A percentile compares a stretch with the other conserved stretches of the same genome.
phyloP scores from a whole-genome alignment of 2,797 vertebrate genomes.

The Discoglossus pictus region DNA sequence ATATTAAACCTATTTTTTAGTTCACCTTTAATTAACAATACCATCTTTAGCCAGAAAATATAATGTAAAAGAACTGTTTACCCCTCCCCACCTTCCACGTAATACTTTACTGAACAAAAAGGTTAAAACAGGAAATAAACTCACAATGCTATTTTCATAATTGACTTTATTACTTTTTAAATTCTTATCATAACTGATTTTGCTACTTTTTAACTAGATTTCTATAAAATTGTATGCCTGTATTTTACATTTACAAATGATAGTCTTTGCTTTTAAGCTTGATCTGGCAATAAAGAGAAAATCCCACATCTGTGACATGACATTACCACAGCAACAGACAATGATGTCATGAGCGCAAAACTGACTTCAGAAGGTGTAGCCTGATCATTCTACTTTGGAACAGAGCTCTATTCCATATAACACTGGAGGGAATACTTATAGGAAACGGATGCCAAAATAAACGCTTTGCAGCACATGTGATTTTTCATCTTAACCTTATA shows the following conservation, averaged over 20 bases:
- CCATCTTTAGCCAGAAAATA: no score
- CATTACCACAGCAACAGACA: slow-evolving; percentile 37
- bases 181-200: no score
- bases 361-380: slow-evolving; percentile 21
- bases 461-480: slow-evolving; percentile 26
- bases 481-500: slow-evolving; percentile 15
- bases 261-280: neutral
- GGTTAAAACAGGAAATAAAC: no score
- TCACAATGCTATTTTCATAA: no score
- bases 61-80: no score
- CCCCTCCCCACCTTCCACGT: no score
- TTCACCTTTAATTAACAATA: no score
- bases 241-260: neutral
- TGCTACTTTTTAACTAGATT: no score
- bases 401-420: slow-evolving; percentile 20
- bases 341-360: slow-evolving; percentile 26
- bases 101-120: no score
- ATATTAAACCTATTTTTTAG: no score
- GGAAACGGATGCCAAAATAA: slow-evolving; percentile 35
- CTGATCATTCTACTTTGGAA: slow-evolving; percentile 26
- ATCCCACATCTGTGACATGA: slow-evolving; percentile 17
- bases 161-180: no score
- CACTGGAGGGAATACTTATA: slow-evolving; percentile 9
- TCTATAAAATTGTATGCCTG: no score
- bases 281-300: slow-evolving; percentile 17